Evolutionary conservation across 2,113 vertebrate species (phyloP).

Genomic region (Phainopepla nitens): DNA sequence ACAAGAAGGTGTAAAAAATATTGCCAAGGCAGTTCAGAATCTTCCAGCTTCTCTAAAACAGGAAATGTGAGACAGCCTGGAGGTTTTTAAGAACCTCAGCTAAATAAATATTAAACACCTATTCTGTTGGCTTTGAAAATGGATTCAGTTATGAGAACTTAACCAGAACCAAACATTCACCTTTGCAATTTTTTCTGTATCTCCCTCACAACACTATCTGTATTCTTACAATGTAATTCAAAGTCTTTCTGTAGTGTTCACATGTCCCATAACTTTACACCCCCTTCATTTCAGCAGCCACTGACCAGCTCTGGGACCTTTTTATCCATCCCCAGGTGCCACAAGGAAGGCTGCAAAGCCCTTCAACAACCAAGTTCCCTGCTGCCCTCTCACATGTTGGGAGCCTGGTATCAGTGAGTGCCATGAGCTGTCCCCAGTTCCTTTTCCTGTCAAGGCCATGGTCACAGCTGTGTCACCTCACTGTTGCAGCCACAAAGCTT

Average conservation of each 20-base stretch:
- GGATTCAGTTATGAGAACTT: not conserved
- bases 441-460: not conserved
- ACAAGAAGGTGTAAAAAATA: not conserved
- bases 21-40: not conserved
- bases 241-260: not conserved
- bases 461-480: not conserved
- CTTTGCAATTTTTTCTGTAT: not conserved
- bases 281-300: not conserved
- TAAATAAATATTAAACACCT: conserved; percentile 2
- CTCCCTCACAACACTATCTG: not conserved
- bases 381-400: not conserved
- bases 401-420: not conserved
- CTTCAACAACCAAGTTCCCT: not conserved
- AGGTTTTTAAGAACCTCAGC: not conserved
- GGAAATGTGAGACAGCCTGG: not conserved
- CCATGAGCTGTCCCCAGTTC: not conserved
- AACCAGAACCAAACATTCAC: not conserved
- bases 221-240: not conserved
- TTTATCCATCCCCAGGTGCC: accelerated
- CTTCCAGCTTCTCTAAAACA: not conserved
- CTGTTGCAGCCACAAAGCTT: not conserved
- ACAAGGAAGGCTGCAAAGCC: not conserved
- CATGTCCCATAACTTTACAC: not conserved
- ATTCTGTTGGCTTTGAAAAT: not conserved
- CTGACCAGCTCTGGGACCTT: not conserved